Base-by-base conservation (phyloP, 2,797 vertebrate species). In the Semaprochilodus insignis region DNA sequence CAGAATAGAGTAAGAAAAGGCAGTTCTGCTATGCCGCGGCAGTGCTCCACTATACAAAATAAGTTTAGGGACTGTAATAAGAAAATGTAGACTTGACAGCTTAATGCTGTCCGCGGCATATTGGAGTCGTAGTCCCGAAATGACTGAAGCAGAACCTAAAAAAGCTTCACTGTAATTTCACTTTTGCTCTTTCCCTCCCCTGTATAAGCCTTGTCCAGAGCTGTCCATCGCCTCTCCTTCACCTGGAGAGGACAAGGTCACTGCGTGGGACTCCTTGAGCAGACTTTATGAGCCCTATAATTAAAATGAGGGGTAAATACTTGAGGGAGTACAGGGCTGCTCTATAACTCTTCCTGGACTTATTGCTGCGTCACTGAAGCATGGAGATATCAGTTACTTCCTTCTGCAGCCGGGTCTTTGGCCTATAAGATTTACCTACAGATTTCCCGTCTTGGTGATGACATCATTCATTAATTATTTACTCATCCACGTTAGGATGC, bases 231-330 rank as follows among this genome's bases (percentile, higher is more conserved):
- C 70, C 72, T 93, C 93, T 93, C 92, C 93, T 94, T 93, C 93
- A 95, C 93, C 93, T 92, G 88, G 89, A 86, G 85, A 90, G 90
- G 87, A 91, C 91, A 95, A 95, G 94, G 94, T 95, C 93, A 94
- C 81, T 84, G 82, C 69, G 81, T 67, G 74, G 87, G 81, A 73
- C 81, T 89, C 85, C 86, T 83, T 83, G 75, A 87, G 78, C 77
- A 87, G 80, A 88, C 90, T 96, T 96, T 95, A 96, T 96, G 95
- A 94, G 91, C 91, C 94, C 93, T 95, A 93, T 95, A 95, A 96
- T 96, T 94, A 95, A 95, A 93, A 94, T 90, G 90, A 92, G 91
- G 92, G 93, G 94, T 95, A 94, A 95, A 95, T 94, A 94, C 88
- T 93, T 89, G 87, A 89, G 90, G 90, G 89, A 92, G 89, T 66